Evolutionary conservation across 2,113 vertebrate genomes (phyloP).

Genomic region (Myiozetetes cayanensis): DNA sequence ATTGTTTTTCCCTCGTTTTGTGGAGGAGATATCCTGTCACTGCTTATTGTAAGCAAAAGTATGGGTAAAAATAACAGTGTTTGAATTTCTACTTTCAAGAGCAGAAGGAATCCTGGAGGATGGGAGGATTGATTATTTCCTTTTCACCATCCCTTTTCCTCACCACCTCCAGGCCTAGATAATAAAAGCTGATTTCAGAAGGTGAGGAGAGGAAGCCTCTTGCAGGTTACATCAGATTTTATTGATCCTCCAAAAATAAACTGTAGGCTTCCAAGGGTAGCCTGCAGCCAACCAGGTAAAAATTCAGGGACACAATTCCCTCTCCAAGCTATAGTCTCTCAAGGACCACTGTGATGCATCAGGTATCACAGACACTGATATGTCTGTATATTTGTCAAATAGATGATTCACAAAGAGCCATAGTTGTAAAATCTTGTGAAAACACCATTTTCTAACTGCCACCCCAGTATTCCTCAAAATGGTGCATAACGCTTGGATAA

Average conservation of each 20-base stretch:
- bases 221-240: background rate
- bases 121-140: background rate
- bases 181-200: background rate
- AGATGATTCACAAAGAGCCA: background rate
- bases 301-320: background rate
- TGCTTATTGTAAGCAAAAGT: background rate
- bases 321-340: background rate
- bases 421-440: background rate
- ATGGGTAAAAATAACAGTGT: background rate
- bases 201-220: background rate
- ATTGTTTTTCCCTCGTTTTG: background rate
- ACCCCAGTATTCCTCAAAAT: background rate
- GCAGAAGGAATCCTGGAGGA: background rate
- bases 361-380: background rate
- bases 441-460: background rate
- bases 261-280: background rate
- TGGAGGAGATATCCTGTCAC: background rate
- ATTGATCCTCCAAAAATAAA: background rate
- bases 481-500: background rate
- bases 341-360: background rate
- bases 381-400: background rate
- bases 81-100: background rate
- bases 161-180: background rate
- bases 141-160: background rate
- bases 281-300: background rate